These are phyloP conservation scores for Drosophila littoralis DNA, from an alignment of 1,140 invertebrate species.

Conservation along the genomic window DNA sequence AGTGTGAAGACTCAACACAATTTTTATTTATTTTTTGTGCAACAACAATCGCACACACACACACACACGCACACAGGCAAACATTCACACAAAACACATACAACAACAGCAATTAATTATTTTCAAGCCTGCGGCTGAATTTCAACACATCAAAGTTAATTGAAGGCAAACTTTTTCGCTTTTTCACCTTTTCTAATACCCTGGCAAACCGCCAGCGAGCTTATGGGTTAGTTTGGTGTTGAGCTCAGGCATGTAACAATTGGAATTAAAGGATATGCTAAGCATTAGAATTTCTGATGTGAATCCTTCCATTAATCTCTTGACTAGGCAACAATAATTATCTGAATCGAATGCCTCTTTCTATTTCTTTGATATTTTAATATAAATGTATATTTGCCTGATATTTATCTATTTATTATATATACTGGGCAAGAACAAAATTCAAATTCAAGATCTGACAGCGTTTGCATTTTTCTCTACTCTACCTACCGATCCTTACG, in stretches of 20 bases:
- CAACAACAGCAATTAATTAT: constrained; percentile 75
- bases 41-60: constrained; percentile 1
- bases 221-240: neutral
- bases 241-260: neutral
- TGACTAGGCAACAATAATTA: too few relatives aligned
- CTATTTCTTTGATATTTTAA: too few relatives aligned
- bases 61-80: constrained; percentile 13
- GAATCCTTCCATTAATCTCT: too few relatives aligned
- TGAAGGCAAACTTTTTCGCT: constrained; percentile 60
- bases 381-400: too few relatives aligned
- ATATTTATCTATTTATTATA: too few relatives aligned
- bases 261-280: too few relatives aligned
- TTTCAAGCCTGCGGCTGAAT: constrained; percentile 66
- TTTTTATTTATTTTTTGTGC: constrained; percentile 3
- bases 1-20: constrained; percentile 47
- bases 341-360: too few relatives aligned
- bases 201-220: neutral
- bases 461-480: too few relatives aligned
- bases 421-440: too few relatives aligned
- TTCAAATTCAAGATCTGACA: too few relatives aligned
- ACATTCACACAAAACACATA: constrained; percentile 11
- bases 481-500: too few relatives aligned
- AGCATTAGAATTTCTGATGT: too few relatives aligned
- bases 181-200: constrained; percentile 50
- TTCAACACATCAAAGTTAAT: constrained; percentile 68